These are phyloP conservation scores for Rhinogobius similis DNA, from an alignment of 2,113 vertebrate species.

Conservation along the genomic window DNA sequence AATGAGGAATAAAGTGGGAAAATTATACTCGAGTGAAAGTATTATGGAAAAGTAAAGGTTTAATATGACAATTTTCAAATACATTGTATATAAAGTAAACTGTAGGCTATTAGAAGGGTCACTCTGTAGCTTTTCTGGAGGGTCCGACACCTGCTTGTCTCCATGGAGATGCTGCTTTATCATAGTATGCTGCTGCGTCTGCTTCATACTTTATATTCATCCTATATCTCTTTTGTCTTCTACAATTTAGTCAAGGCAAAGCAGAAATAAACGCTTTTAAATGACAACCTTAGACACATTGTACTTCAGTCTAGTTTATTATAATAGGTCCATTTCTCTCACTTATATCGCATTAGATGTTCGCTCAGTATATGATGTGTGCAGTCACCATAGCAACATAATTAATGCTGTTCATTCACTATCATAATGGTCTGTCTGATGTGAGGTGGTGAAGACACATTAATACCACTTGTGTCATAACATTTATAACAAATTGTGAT, in stretches of 20 bases:
- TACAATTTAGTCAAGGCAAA: neutral
- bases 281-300: neutral
- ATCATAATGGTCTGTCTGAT: neutral
- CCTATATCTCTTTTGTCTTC: no score
- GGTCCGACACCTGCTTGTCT: no score
- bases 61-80: no score
- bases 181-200: no score
- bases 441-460: neutral
- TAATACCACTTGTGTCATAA: neutral
- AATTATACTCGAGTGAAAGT: no score
- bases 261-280: neutral
- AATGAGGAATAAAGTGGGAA: no score
- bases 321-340: neutral
- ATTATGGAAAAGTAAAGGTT: no score
- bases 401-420: neutral
- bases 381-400: conserved; percentile 2
- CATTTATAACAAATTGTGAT: neutral
- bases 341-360: neutral
- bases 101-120: no score
- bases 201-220: no score
- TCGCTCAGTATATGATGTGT: neutral
- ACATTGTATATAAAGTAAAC: no score
- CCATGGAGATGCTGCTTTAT: no score
- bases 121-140: no score
- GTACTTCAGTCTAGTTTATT: neutral